Conservation (phyloP, 2,113 vertebrate genomes). For the Anser cygnoides region DNA sequence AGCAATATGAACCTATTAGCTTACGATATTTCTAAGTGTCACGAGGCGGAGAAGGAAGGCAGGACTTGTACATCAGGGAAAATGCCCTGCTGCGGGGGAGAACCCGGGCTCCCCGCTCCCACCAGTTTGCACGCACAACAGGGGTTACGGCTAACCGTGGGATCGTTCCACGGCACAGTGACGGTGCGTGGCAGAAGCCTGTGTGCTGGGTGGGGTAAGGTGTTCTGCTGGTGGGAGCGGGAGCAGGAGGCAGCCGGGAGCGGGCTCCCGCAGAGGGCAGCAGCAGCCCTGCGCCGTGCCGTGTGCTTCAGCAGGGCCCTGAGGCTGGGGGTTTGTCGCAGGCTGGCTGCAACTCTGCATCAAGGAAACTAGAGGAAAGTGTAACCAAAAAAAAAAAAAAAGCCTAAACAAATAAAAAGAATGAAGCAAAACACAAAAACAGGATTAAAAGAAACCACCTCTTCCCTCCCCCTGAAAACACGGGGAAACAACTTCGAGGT, state of each 20-base stretch:
- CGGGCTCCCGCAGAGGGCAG: slow-evolving; percentile 41
- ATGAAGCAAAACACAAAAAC: no score
- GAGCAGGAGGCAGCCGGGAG: background rate
- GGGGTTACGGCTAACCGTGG: background rate
- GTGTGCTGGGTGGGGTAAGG: background rate
- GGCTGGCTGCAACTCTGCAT: background rate
- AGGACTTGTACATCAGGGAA: background rate
- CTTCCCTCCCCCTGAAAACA: background rate
- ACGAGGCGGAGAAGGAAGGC: background rate
- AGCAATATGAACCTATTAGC: background rate
- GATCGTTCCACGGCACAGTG: rapidly evolving
- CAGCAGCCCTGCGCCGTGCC: background rate
- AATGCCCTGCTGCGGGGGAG: background rate
- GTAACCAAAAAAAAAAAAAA: background rate
- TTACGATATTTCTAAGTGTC: background rate
- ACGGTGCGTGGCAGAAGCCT: rapidly evolving
- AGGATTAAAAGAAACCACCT: no score
- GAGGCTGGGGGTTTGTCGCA: background rate
- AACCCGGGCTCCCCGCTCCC: background rate
- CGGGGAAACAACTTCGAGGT: background rate
- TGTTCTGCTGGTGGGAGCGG: no score
- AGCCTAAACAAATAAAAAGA: no score
- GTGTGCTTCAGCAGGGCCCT: background rate
- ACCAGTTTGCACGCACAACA: rapidly evolving
- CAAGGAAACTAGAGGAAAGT: background rate